Base-by-base conservation (phyloP, 37 sponge, comb jelly and placozoan genomes). In the Hormiphora californensis region DNA sequence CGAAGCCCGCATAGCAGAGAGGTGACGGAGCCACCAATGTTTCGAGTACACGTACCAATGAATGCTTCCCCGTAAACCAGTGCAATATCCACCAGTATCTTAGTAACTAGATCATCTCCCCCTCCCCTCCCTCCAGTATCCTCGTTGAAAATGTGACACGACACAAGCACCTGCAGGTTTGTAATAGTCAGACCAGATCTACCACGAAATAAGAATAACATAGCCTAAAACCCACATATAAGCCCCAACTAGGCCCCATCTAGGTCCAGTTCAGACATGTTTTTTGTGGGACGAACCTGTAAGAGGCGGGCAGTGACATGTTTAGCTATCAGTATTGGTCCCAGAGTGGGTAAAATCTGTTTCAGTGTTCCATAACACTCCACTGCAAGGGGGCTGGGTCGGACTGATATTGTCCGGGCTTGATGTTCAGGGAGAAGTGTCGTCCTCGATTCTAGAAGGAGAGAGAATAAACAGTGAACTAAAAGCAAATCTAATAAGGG, bases 271-370 rank as follows among this genome's bases (percentile, higher is more conserved):
- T n/a, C n/a, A n/a, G n/a, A n/a, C n/a, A n/a, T n/a, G n/a, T n/a
- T n/a, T n/a, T n/a, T n/a, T n/a, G n/a, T n/a, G n/a, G n/a, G n/a
- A 67, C 39, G 1, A 73, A 73, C 81, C 46, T 73, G 81, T 4
- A 73, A 46, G 46, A 73, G 81, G n/a, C 25, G 40, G 38, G n/a
- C 43, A 19, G 81, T 73, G 81, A 73, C 81, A 30, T 73, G 35
- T 73, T 73, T 73, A 40, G 81, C 81, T n/a, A 46, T 40, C 0
- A 73, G 81, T 23, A 73, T 73, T 23, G 81, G 81, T 5, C 81
- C 81, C 4, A 73, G 46, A 41, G 81, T 32, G 8, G 81, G 44
- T 27, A 73, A 46, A 1, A 33, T 36, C 23, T 73, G 81, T 19
- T 73, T 73, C 15, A 73, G 81, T 8, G 81, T 43, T 43, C 28